These are phyloP conservation scores for Cisticola juncidis DNA, from an alignment of 2,113 vertebrate species.

Conservation along the genomic window DNA sequence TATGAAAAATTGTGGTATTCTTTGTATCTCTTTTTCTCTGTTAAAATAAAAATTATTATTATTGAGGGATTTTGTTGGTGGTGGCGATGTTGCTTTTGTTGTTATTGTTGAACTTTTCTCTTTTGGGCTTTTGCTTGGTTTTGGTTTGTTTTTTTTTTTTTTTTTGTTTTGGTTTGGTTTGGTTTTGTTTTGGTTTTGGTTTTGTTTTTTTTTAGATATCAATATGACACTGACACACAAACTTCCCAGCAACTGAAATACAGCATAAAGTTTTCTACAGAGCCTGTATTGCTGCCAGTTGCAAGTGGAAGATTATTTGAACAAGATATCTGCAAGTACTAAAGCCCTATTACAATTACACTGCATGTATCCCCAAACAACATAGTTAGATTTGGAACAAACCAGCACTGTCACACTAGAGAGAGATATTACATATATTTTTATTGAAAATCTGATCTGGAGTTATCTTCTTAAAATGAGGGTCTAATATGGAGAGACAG, in stretches of 20 bases:
- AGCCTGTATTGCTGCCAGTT: not conserved
- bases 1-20: conserved; percentile 42
- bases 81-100: not conserved
- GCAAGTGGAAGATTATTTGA: conserved; percentile 39
- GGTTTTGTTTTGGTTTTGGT: not conserved
- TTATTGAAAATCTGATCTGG: not conserved
- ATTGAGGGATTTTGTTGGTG: not conserved
- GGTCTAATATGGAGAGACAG: not conserved
- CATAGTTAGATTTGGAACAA: not conserved
- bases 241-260: not conserved
- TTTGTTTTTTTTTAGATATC: not conserved
- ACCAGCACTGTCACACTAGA: not conserved
- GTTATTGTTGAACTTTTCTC: not conserved
- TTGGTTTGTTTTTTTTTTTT: not conserved
- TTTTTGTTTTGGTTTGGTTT: too few species aligned
- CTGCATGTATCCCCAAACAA: not conserved
- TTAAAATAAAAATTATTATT: conserved; percentile 53
- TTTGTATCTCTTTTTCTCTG: not conserved
- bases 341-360: not conserved
- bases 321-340: not conserved
- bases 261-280: not conserved
- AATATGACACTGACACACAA: not conserved
- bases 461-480: not conserved
- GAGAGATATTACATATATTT: not conserved
- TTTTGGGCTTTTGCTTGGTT: not conserved